Percentiles rank a stretch among this genome's conserved stretches.
phyloP scores from a whole-genome alignment of 2,797 vertebrate genomes.

The Channa striata region DNA sequence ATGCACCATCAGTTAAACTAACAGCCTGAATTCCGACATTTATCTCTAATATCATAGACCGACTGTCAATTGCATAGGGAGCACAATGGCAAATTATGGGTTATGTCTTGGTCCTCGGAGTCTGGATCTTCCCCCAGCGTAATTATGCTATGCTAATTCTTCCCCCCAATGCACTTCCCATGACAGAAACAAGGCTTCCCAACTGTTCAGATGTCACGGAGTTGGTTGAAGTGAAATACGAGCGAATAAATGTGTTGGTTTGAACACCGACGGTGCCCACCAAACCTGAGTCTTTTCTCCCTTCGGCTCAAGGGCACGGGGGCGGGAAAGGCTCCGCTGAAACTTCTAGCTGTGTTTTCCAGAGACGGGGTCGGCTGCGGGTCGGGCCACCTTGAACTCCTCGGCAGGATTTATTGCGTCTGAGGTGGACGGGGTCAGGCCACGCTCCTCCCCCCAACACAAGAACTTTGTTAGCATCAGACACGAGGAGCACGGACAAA shows the following conservation, averaged over 20 bases:
- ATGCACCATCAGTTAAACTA: conserved; percentile 82
- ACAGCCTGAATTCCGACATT: conserved; percentile 81
- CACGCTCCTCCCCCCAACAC: conserved; percentile 42
- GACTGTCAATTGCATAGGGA: conserved; percentile 70
- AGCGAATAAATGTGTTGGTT: conserved; percentile 50
- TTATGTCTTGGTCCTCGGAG: conserved; percentile 77
- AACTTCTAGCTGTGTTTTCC: conserved; percentile 41
- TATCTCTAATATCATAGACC: conserved; percentile 79
- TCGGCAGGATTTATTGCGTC: conserved; percentile 71
- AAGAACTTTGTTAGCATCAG: conserved; percentile 70
- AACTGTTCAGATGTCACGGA: conserved; percentile 40
- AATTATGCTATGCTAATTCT: conserved; percentile 81
- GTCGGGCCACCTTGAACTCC: conserved; percentile 76
- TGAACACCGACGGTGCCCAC: neutral
- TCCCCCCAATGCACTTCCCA: conserved; percentile 33
- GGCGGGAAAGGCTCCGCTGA: conserved; percentile 29
- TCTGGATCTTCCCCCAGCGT: conserved; percentile 73
- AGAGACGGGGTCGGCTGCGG: conserved; percentile 53
- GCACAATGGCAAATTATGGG: conserved; percentile 79
- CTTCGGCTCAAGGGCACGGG: neutral
- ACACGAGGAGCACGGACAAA: conserved; percentile 65
- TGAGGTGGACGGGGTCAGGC: conserved; percentile 58
- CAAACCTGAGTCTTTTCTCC: conserved; percentile 22
- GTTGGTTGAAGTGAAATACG: conserved; percentile 40
- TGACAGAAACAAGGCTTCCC: conserved; percentile 57